Base-by-base conservation (phyloP, 2,113 vertebrate species). In the Centrocercus urophasianus region DNA sequence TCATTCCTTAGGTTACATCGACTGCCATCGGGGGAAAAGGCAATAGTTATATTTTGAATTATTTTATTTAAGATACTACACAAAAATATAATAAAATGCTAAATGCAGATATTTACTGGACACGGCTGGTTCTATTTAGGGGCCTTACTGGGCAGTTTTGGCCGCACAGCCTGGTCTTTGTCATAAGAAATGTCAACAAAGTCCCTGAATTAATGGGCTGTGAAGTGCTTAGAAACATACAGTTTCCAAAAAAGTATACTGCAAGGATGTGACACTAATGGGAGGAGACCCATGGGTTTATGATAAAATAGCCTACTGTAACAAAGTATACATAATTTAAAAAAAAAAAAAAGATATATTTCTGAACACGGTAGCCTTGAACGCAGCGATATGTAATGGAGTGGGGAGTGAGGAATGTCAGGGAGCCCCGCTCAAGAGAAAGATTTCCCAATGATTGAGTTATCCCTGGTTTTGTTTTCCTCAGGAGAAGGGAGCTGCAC, bases 131-230 rank as follows among this genome's bases (percentile, higher is more conserved):
- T 94, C 65, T 70, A 67, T 88, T 96, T 73, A 72, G 38, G 28
- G 32, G 36, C 40, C 86, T 94, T 95, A 80, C 67, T 75, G 69
- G 93, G 83, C 70, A 95, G 66, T 76, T 91, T 79, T 95, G 90
- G 74, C 80, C 90, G 90, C 86, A 36, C 56, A 94, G 92, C 50
- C 89, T 83, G 81, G 86, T 96, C 72, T 87, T 94, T 91, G 91
- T 95, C 89, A 82, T 42, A 85, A 56, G 95, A 97, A 97, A 96
- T 91, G 96, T 95, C 96, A 97, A 89, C 86, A 92, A 96, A 97
- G 90, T 82, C 92, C 91, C 94, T 92, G 96, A 97, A 97, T 97
- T 97, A 97, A 97, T 97, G 95, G 97, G 89, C 96, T 97, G 96
- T 96, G 94, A 97, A 97, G 97, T 82, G 90, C 89, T 97, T 94